Conservation (phyloP, 2,888 invertebrate genomes). For the Ophion slaviceki region DNA sequence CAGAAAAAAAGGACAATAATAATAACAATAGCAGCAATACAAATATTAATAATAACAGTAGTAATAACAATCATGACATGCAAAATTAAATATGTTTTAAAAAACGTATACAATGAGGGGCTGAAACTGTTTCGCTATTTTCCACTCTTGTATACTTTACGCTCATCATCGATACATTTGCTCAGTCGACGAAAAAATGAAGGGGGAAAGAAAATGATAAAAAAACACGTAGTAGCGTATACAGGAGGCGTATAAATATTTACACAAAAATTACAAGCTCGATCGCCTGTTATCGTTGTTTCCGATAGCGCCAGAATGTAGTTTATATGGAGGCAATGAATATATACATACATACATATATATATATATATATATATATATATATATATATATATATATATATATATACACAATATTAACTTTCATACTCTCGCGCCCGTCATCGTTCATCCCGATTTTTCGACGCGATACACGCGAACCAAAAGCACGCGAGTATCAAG, state of each 20-base stretch:
- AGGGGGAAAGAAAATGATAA: slow-evolving; percentile 12
- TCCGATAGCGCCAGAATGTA: neutral
- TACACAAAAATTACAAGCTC: neutral
- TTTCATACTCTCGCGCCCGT: neutral
- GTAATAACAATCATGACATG: too few species aligned
- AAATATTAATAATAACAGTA: too few species aligned
- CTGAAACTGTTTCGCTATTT: too few species aligned
- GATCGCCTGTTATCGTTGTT: neutral
- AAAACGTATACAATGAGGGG: too few species aligned
- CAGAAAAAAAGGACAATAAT: too few species aligned
- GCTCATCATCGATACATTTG: slow-evolving; percentile 42
- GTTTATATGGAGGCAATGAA: neutral
- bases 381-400: too few species aligned
- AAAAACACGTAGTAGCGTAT: neutral
- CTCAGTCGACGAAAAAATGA: slow-evolving; percentile 28
- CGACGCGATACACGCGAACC: neutral
- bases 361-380: too few species aligned
- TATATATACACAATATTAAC: neutral
- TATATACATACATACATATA: too few species aligned
- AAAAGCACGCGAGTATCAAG: neutral
- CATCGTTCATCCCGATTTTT: slow-evolving; percentile 7
- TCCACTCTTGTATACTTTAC: slow-evolving; percentile 45
- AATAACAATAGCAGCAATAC: too few species aligned
- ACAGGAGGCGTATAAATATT: slow-evolving; percentile 18
- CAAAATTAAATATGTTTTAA: too few species aligned